Percentiles rank a stretch among this genome's conserved stretches.
These are phyloP conservation scores for Corythoichthys intestinalis DNA, from an alignment of 2,113 vertebrate genomes.

Conservation along the genomic window DNA sequence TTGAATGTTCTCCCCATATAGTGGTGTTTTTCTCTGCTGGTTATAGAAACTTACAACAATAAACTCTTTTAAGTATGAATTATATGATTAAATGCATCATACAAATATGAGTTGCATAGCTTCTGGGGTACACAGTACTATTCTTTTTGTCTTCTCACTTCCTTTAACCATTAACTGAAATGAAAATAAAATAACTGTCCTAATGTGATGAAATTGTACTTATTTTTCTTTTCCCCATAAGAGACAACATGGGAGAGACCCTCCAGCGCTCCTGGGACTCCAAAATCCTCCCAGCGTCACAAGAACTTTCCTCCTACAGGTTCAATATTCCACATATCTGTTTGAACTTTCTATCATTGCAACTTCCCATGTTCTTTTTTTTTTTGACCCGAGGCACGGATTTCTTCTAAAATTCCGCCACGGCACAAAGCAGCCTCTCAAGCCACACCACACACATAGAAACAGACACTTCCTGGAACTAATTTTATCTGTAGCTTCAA, in stretches of 20 bases:
- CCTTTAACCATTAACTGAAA: neutral
- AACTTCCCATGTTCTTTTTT: neutral
- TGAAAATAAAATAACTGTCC: neutral
- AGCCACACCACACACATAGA: conserved; percentile 21
- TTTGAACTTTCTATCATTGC: conserved; percentile 6
- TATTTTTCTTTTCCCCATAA: conserved; percentile 45
- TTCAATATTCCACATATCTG: conserved; percentile 47
- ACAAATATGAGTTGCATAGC: too few relatives aligned
- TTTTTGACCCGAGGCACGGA: conserved; percentile 16
- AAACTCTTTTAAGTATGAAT: too few relatives aligned
- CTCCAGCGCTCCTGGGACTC: conserved; percentile 81
- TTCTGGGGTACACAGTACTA: too few relatives aligned
- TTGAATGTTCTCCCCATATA: too few relatives aligned
- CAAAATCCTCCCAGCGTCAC: conserved; percentile 79
- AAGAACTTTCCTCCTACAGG: conserved; percentile 86
- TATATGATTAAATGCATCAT: too few relatives aligned
- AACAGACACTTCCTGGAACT: conserved; percentile 55
- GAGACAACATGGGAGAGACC: conserved; percentile 97
- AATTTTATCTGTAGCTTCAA: conserved; percentile 46
- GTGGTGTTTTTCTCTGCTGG: too few relatives aligned
- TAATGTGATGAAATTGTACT: neutral
- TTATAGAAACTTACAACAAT: too few relatives aligned
- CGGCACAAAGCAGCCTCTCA: conserved; percentile 42
- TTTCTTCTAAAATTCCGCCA: conserved; percentile 29
- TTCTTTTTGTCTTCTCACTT: too few relatives aligned